Conservation (phyloP, 2,888 invertebrate genomes). For the Chymomyza caudatula region DNA sequence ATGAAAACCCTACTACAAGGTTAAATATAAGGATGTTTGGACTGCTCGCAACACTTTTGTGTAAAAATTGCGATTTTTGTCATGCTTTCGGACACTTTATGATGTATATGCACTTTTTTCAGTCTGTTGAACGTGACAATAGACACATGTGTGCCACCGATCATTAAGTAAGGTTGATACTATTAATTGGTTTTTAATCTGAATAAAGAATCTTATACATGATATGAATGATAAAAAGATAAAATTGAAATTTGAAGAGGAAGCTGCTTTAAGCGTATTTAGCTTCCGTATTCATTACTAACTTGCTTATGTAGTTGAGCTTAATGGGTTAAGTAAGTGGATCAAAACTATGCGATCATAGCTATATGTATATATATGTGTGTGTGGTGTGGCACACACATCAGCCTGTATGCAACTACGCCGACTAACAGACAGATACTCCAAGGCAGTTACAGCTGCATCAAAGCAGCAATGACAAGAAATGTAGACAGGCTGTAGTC, state of each 20-base stretch:
- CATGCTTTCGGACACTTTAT: too few species aligned
- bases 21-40: too few species aligned
- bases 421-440: conserved; percentile 7
- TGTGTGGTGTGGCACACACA: conserved; percentile 4
- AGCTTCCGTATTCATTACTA: conserved; percentile 12
- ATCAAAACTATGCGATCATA: conserved; percentile 49
- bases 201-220: too few species aligned
- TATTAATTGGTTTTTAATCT: too few species aligned
- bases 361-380: neutral
- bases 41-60: too few species aligned
- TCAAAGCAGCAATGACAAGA: conserved; percentile 42
- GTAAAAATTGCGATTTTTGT: too few species aligned
- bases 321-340: conserved; percentile 66
- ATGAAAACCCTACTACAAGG: too few species aligned
- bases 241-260: neutral
- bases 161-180: too few species aligned
- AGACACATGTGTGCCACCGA: too few species aligned
- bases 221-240: too few species aligned
- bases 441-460: conserved; percentile 16
- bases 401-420: conserved; percentile 1
- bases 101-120: too few species aligned
- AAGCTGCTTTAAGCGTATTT: conserved; percentile 5
- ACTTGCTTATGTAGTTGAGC: conserved; percentile 18
- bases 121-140: too few species aligned
- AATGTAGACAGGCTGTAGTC: conserved; percentile 69